Evolutionary conservation across 1,140 invertebrate genomes (phyloP), one percentile per base, ranked within the genome.

Genomic region (Polypedilum vanderplanki): DNA sequence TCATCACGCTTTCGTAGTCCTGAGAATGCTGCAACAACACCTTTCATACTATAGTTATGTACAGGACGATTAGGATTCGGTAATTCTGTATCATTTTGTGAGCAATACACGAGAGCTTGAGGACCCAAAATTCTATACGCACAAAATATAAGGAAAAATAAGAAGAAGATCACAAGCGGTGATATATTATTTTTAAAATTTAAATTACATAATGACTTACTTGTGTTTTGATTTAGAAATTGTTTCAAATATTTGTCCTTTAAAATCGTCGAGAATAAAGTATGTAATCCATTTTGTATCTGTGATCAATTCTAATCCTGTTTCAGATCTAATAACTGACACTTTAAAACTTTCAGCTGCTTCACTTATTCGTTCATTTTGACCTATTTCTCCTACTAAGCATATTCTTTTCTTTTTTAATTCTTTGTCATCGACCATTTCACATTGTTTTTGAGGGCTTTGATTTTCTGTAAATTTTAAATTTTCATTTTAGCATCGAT

Each of bases 1-100:
- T 95, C 91, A 84, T 93, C 91, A 81, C 93, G 93, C 79, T 91
- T 90, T 77, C 92, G 86, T 82, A 97, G 95, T 74, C 94, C 94
- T 67, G 93, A 95, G 85, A 97, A 95, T 82, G 93, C 95, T 77
- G 96, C 88, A 80, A 95, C 88, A 20, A 91, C 87, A 74, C 92
- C 91, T 77, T 88, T 86, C 93, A 97, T 96, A 40, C 93, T 87
- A 78, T 91, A 87, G 82, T 91, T 93, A 83, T 92, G 97, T 78
- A 96, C 86, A 75, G 95, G 95, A 74, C 94, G 86, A 76, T 86
- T 86, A 79, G 91, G 91, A 78, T 88, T 87, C 81, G 87, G 85
- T 80, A 90, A 85, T 79, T 88, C 85, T 79, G 90, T 86, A 76
- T 90, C 87, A 83, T 88, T 87, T 80, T 87, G 84, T 78, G 91